These are phyloP conservation scores for Napeogenes inachia DNA, from an alignment of 2,888 invertebrate species.

Conservation along the genomic window DNA sequence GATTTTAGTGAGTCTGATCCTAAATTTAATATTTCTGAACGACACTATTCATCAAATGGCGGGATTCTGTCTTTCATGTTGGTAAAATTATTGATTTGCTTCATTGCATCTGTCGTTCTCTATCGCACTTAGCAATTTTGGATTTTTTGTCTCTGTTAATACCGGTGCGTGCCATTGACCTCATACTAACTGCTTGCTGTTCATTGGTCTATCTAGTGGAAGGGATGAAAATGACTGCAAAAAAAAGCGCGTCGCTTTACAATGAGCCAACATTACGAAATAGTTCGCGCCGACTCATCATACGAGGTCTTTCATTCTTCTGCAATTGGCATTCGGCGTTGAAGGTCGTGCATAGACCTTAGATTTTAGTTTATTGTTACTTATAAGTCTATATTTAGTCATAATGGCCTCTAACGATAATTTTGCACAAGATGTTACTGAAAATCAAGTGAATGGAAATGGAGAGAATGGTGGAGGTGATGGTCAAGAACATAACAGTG, in stretches of 20 bases:
- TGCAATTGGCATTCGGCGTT: slow-evolving; percentile 74
- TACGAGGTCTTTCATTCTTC: slow-evolving; percentile 64
- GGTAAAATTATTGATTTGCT: slow-evolving; percentile 50
- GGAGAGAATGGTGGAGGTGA: slow-evolving; percentile 82
- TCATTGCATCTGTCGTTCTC: slow-evolving; percentile 40
- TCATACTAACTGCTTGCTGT: slow-evolving; percentile 37
- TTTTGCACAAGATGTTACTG: slow-evolving; percentile 86
- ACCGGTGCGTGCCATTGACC: slow-evolving; percentile 61
- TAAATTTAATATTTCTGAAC: slow-evolving; percentile 21
- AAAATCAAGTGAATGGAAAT: slow-evolving; percentile 81
- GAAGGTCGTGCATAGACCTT: slow-evolving; percentile 72
- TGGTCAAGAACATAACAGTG: slow-evolving; percentile 84
- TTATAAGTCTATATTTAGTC: slow-evolving; percentile 63
- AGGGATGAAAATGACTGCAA: slow-evolving; percentile 38
- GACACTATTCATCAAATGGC: slow-evolving; percentile 31
- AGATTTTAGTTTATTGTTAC: slow-evolving; percentile 69
- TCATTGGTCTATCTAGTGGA: slow-evolving; percentile 51
- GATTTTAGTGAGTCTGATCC: not conserved
- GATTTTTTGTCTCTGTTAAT: slow-evolving; percentile 39
- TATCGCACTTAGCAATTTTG: slow-evolving; percentile 19
- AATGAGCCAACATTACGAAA: slow-evolving; percentile 34
- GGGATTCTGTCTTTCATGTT: slow-evolving; percentile 42
- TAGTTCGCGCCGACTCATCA: slow-evolving; percentile 41
- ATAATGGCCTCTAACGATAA: slow-evolving; percentile 87
- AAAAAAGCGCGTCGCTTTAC: slow-evolving; percentile 36